Conservation (phyloP, 2,113 vertebrate species). For the Psilopsiagon aymara region DNA sequence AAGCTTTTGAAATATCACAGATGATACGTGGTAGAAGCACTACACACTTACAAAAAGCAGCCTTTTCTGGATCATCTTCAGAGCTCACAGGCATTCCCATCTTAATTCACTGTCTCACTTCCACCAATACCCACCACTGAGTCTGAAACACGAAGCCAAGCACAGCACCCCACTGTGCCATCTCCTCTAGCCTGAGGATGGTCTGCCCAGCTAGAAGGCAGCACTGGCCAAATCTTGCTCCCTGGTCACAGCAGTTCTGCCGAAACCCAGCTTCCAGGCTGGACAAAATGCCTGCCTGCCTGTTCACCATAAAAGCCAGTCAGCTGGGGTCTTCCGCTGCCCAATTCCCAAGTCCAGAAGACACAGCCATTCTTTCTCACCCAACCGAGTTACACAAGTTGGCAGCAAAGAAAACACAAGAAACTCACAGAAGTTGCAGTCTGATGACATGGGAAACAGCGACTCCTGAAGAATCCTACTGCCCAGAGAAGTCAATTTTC, state of each 20-base stretch:
- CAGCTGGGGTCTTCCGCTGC: background rate
- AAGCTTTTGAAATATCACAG: background rate
- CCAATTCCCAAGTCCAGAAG: background rate
- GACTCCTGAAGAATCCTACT: background rate
- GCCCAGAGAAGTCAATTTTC: background rate
- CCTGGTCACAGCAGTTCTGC: background rate
- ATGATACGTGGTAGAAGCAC: background rate
- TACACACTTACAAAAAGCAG: background rate
- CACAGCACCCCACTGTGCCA: background rate
- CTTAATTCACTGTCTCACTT: background rate
- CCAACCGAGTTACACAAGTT: background rate
- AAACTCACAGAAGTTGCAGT: background rate
- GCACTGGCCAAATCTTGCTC: background rate
- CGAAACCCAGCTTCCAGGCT: background rate
- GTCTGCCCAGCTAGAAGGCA: background rate
- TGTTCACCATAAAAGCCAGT: background rate
- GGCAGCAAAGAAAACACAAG: background rate
- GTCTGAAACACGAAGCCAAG: background rate
- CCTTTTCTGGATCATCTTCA: background rate
- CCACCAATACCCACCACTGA: background rate
- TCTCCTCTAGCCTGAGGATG: background rate
- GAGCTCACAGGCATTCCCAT: background rate
- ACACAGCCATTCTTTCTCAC: background rate
- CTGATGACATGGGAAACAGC: rapidly evolving
- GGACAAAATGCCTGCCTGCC: background rate